Base-by-base conservation (phyloP, 1,140 invertebrate species). In the Lepidurus packardi region DNA sequence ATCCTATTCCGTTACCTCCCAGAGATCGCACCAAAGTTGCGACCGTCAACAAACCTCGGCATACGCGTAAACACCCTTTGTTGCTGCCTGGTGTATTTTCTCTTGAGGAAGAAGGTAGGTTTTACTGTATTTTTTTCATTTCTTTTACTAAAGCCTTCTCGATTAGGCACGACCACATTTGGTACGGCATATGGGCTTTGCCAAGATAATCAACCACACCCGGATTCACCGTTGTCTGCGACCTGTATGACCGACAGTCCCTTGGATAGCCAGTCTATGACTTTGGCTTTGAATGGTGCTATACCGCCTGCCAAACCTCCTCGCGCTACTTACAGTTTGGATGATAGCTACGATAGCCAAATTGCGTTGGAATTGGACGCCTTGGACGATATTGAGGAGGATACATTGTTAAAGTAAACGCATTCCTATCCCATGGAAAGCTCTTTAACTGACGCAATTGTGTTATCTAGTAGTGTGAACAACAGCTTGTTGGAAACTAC, bases 11-110 rank as follows among this genome's bases (percentile, higher is more conserved):
- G 1, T 83, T 97, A 79, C 94, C 94, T 1, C 94, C 94, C 0
- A 87, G 93, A 81, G 93, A 95, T 82, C 87, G 92, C 74, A 90
- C 90, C 42, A 92, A 91, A 82, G 88, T 89, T 13, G 88, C 89
- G 78, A 87, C 88, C 1, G 89, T 88, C 79, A 82, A 82, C 25
- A 89, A 92, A 81, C 91, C 93, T 2, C 85, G 93, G 43, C 94
- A 94, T 84, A 91, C 94, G 77, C 86, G 94, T 73, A 95, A 94
- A 84, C 92, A 96, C 88, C 94, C 94, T 0, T 84, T 96, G n/a
- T 90, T 95, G 53, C 92, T 94, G 81, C 92, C 93, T 13, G 73
- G 65, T 16, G 76, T 43, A 1, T 65, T n/a, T 65, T n/a, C 53
- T 7, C 16, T 65, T 65, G 53, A 65, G 21, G 53, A 65, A 21